These are phyloP conservation scores for Drosophila parthenogenetica DNA, from an alignment of 2,888 invertebrate species.

Conservation along the genomic window DNA sequence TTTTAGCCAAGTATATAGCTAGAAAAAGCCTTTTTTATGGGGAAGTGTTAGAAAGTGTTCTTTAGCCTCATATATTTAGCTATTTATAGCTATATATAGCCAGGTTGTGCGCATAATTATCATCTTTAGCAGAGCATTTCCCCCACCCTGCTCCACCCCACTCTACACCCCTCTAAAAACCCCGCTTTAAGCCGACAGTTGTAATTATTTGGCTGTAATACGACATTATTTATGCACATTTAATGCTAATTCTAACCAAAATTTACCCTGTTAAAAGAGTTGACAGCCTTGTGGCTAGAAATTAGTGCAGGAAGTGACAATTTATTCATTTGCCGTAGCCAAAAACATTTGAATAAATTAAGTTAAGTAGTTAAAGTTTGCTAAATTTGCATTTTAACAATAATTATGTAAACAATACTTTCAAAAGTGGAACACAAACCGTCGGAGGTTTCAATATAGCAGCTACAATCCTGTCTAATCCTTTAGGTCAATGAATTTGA, in stretches of 20 bases:
- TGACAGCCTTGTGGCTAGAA: conserved; percentile 41
- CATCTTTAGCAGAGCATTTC: background rate
- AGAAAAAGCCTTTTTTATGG: too few relatives aligned
- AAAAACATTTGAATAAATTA: conserved; percentile 47
- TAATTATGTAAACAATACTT: conserved; percentile 17
- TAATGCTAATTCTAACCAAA: conserved; percentile 60
- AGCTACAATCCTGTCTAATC: conserved; percentile 1
- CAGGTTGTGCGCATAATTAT: too few relatives aligned
- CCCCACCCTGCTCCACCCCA: background rate
- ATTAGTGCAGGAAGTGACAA: conserved; percentile 27
- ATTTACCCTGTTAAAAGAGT: conserved; percentile 39
- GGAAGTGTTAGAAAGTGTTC: too few relatives aligned
- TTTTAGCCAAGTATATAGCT: too few relatives aligned
- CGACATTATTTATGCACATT: conserved; percentile 75
- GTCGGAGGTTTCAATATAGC: background rate
- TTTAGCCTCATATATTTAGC: too few relatives aligned
- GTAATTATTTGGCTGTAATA: conserved; percentile 76
- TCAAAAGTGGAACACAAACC: background rate
- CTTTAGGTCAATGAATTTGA: conserved; percentile 76
- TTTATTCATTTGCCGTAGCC: conserved; percentile 40
- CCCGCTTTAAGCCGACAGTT: conserved; percentile 63
- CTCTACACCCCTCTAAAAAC: background rate
- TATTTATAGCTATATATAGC: too few relatives aligned
- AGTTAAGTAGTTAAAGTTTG: background rate
- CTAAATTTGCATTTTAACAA: conserved; percentile 20